Evolutionary conservation across 2,113 vertebrate genomes (phyloP).

Genomic region (Octodon degus): DNA sequence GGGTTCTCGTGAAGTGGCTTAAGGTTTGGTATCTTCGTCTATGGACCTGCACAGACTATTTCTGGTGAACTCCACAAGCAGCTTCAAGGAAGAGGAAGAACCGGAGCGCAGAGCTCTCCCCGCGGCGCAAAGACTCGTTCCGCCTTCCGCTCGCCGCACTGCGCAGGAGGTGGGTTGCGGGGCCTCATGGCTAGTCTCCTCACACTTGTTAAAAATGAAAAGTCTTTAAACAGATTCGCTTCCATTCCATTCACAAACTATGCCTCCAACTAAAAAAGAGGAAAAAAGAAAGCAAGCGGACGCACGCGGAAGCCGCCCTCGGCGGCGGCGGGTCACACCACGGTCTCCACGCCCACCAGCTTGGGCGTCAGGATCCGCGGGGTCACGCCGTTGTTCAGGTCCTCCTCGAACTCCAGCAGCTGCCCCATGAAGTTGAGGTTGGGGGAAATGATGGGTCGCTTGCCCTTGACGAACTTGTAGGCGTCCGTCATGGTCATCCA

Average conservation of each 20-base stretch:
- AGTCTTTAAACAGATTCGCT: conserved; percentile 79
- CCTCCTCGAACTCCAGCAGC: conserved; percentile 98
- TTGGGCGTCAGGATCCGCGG: conserved; percentile 98
- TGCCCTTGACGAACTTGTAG: conserved; percentile 99
- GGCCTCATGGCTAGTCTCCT: conserved; percentile 76
- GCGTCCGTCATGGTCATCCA: conserved; percentile 99
- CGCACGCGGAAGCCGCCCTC: conserved; percentile 69
- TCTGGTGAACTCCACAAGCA: conserved; percentile 84
- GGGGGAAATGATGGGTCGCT: conserved; percentile 98
- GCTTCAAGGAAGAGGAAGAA: conserved; percentile 74
- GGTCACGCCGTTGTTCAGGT: conserved; percentile 97
- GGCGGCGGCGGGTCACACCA: conserved; percentile 86
- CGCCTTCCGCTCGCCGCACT: conserved; percentile 58
- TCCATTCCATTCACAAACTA: conserved; percentile 76
- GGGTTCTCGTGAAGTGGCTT: conserved; percentile 76
- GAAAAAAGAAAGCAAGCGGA: conserved; percentile 2
- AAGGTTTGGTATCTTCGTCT: conserved; percentile 86
- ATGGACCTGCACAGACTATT: conserved; percentile 93
- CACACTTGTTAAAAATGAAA: conserved; percentile 79
- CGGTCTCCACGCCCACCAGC: conserved; percentile 95
- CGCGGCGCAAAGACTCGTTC: conserved; percentile 75
- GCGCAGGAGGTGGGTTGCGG: conserved; percentile 71
- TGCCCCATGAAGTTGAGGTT: conserved; percentile 99
- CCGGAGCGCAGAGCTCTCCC: conserved; percentile 57
- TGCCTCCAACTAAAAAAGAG: conserved; percentile 45